Base-by-base conservation (phyloP, 2,888 invertebrate genomes). In the Auanema sp. region DNA sequence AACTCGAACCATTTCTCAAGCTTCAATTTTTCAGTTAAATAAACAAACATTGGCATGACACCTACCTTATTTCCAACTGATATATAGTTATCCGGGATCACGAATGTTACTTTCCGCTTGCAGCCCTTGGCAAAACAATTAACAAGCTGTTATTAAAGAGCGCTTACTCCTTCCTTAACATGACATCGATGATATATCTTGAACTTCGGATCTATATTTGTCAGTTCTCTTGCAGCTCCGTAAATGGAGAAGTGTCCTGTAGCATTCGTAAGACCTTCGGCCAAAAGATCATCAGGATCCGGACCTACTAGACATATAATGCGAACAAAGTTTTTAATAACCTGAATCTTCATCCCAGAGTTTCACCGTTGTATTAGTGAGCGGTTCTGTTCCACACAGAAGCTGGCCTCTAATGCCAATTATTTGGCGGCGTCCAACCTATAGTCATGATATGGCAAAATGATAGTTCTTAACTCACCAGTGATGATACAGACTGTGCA, bases 341-440 rank as follows among this genome's bases (percentile, higher is more conserved):
- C 71, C 68, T 42, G 63, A 56, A 62, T 72, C 71, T 44, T 72
- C 68, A 56, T 72, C 71, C 71, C 71, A 72, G 23, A 72, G 62
- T 24, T 72, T 72, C 23, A 72, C 67, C 8, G 65, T 69, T 5
- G 67, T 67, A 58, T 67, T 67, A 14, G 47, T 44, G 2, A 72
- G 55, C 10, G 67, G 64, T 8, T 24, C 21, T 14, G 44, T 60
- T 40, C 65, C 71, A 61, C 71, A 72, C 40, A 67, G 51, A 23
- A 72, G 24, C 49, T 51, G 67, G 42, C 71, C 71, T 10, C 62
- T 50, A 16, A 24, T 25, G 33, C 33, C 33, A 33, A 33, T 8
- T 8, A 3, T 8, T 33, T 8, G n/a, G n/a, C n/a, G n/a, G n/a
- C n/a, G n/a, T n/a, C n/a, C n/a, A n/a, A n/a, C n/a, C n/a, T n/a